Evolutionary conservation across 2,113 vertebrate genomes (phyloP), one percentile per base, ranked within the genome.

Genomic region (Notothenia rossii): DNA sequence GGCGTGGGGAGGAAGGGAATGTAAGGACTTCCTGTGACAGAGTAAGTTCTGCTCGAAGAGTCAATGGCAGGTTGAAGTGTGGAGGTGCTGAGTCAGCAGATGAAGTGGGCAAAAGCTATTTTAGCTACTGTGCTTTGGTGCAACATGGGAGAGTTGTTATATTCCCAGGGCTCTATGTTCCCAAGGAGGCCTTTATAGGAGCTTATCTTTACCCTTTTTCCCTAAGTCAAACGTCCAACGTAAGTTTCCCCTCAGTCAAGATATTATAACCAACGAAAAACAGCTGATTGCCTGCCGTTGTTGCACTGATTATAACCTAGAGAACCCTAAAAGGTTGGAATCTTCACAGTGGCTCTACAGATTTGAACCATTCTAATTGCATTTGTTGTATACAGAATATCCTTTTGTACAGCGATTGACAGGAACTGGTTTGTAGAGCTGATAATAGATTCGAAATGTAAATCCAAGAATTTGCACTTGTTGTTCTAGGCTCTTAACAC

Each of bases 1-100:
- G 51, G 48, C 5, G 51, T 25, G 33, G 45, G 11, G 10, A 55
- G 78, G 54, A 51, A 40, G 12, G 45, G 9, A 62, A 49, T 20
- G 65, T 53, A 76, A 75, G 72, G 86, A 85, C 85, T 88, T 89
- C 89, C 86, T 83, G 79, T 72, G 80, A 74, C 22, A 77, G 72
- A 10, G 60, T 18, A n/a, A 71, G 20, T 53, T 73, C 43, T 50
- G 59, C 50, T 53, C n/a, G 20, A 29, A 25, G 45, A 62, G 43
- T 75, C 56, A 56, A 10, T 13, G 70, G 50, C 70, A 54, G 65
- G 51, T 33, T 29, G 54, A 51, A 55, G 56, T 55, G 46, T 36
- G 13, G 36, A 75, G 58, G 67, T 45, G 36, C 7, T 40, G 3
- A 14, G 62, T 56, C 48, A 54, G 65, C 29, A n/a, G 62, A 77